These are phyloP conservation scores for Hirtodrosophila confusa DNA, from an alignment of 2,888 invertebrate genomes.

Conservation along the genomic window DNA sequence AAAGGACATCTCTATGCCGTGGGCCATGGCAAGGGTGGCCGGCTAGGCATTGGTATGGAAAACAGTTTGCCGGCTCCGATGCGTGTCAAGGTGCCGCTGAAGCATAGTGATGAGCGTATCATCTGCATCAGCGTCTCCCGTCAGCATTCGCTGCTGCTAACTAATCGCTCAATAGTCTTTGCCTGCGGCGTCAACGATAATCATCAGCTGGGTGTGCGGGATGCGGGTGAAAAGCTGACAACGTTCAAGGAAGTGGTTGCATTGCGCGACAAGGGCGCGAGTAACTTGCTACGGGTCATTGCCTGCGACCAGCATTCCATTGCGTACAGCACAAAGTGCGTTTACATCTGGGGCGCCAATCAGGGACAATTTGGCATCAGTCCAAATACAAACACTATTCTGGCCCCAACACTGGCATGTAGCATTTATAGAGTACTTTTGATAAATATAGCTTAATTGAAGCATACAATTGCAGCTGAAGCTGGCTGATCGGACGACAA, in stretches of 20 bases:
- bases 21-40: constrained; percentile 92
- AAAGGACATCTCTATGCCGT: constrained; percentile 87
- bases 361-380: constrained; percentile 90
- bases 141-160: constrained; percentile 83
- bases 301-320: constrained; percentile 90
- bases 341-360: constrained; percentile 93
- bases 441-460: neutral
- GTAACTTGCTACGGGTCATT: constrained; percentile 86
- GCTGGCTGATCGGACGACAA: constrained; percentile 64
- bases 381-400: constrained; percentile 55
- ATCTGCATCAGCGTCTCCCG: constrained; percentile 81
- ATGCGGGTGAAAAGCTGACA: constrained; percentile 84
- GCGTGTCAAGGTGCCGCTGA: constrained; percentile 77
- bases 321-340: constrained; percentile 86
- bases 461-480: constrained; percentile 57
- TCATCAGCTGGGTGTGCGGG: constrained; percentile 87
- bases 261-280: constrained; percentile 83
- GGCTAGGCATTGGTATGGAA: constrained; percentile 88
- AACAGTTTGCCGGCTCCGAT: constrained; percentile 83
- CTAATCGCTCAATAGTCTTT: constrained; percentile 83
- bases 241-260: constrained; percentile 81
- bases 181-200: constrained; percentile 88
- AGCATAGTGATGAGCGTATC: constrained; percentile 76
- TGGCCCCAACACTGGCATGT: constrained; percentile 76
- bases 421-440: neutral